phyloP scores from a whole-genome alignment of 2,888 invertebrate species.

The Macrophya annulata region DNA sequence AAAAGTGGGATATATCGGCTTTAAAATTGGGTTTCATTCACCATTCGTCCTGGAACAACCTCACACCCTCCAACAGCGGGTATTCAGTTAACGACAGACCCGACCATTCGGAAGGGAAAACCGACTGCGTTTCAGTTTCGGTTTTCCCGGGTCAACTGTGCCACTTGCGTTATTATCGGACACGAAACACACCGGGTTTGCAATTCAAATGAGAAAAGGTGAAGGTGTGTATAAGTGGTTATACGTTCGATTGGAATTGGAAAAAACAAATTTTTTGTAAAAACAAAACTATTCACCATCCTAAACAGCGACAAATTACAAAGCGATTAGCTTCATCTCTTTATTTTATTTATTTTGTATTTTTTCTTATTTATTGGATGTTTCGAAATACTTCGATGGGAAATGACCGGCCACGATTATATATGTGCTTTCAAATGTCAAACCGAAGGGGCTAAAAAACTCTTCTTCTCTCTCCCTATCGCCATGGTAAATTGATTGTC shows the following conservation, averaged over 20 bases:
- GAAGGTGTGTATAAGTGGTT: not conserved
- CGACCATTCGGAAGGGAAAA: slow-evolving; percentile 49
- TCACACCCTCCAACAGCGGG: slow-evolving; percentile 35
- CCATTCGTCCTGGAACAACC: slow-evolving; percentile 46
- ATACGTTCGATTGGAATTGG: not conserved
- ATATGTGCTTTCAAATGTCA: slow-evolving; percentile 12
- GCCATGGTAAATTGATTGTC: slow-evolving; percentile 25
- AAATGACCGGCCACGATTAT: slow-evolving; percentile 3
- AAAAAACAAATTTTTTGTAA: not conserved
- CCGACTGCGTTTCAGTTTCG: slow-evolving; percentile 50
- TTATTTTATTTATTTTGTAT: not conserved
- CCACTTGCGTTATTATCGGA: slow-evolving; percentile 52
- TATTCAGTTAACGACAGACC: slow-evolving; percentile 54
- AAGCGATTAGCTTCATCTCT: no score
- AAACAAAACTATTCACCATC: slow-evolving; percentile 8
- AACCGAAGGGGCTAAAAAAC: not conserved
- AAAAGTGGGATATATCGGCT: slow-evolving; percentile 54
- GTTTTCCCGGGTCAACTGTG: slow-evolving; percentile 38
- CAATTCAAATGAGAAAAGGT: slow-evolving; percentile 52
- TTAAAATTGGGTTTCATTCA: slow-evolving; percentile 56
- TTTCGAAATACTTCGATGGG: not conserved
- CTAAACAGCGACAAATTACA: not conserved
- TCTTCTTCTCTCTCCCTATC: not conserved
- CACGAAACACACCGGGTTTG: slow-evolving; percentile 47
- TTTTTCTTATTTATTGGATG: not conserved